Base-by-base conservation (phyloP, 2,113 vertebrate genomes). In the Eonycteris spelaea region DNA sequence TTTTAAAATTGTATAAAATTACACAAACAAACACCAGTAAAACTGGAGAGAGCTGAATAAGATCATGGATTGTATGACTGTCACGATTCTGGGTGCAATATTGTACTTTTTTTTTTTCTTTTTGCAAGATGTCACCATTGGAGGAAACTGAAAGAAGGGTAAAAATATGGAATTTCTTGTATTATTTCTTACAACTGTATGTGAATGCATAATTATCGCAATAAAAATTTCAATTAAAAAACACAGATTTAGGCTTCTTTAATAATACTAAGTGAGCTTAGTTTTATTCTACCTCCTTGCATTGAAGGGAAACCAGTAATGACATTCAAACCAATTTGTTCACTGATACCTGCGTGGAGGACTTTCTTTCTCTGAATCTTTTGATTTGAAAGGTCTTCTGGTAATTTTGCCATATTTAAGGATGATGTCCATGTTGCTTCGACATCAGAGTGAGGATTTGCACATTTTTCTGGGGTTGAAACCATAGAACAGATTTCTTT, bases 331-430 rank as follows among this genome's bases (percentile, higher is more conserved):
- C 80, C 40, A 26, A 88, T 95, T 95, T 40, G 40, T 83, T 78
- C 79, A 88, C 65, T 14, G 74, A 67, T 98, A 98, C 99, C 98
- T 98, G 98, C 98, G 14, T 97, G 95, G 14, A 98, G 98, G 2
- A 86, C 80, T 96, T 98, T 98, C 95, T 97, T 98, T 93, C 94
- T 98, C 43, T 30, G 94, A 45, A 48, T 63, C 51, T 95, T 90
- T 95, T 0, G 96, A 77, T 88, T 30, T 89, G 94, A 92, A 92
- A 85, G 80, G 55, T 91, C 65, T 93, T 59, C 67, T 6, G 35
- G 51, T 86, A 51, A 94, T 97, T 97, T 92, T 2, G 2, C 77
- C 40, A 80, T 21, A 90, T 61, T 57, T 79, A 63, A 16, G 21
- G 65, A 59, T 19, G 79, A 84, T 57, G 57, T 7, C 70, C 0